phyloP scores from a whole-genome alignment of 2,113 vertebrate genomes.

The Callospermophilus lateralis region DNA sequence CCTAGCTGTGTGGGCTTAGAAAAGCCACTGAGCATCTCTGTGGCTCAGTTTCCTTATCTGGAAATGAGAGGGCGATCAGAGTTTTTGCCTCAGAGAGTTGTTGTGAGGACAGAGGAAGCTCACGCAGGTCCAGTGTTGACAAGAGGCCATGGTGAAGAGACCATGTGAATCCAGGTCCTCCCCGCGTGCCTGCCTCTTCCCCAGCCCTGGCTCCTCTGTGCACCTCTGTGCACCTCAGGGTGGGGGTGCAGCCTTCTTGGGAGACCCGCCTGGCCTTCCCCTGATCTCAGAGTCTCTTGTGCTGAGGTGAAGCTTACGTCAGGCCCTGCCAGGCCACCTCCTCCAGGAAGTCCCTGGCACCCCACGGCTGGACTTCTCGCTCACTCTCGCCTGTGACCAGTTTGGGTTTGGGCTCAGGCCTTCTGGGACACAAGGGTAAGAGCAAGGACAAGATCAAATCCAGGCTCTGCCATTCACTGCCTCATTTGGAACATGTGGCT shows the following conservation, averaged over 20 bases:
- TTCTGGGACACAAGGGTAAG: not conserved
- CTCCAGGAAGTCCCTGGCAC: constrained; percentile 40
- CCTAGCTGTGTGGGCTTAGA: not conserved
- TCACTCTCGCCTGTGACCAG: not conserved
- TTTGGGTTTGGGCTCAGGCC: not conserved
- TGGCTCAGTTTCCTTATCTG: not conserved
- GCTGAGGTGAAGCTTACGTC: not conserved
- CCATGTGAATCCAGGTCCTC: not conserved
- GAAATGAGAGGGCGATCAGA: not conserved
- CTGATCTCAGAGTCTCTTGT: not conserved
- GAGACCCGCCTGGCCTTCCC: not conserved
- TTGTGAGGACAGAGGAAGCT: not conserved
- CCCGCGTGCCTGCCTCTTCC: not conserved
- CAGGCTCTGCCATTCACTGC: not conserved
- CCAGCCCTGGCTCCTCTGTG: not conserved
- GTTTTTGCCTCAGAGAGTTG: not conserved
- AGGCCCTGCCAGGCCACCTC: not conserved
- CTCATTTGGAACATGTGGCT: not conserved
- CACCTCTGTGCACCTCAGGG: not conserved
- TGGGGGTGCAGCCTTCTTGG: not conserved
- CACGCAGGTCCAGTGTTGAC: rapidly evolving
- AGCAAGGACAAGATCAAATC: not conserved
- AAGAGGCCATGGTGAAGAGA: not conserved
- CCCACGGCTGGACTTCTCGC: not conserved
- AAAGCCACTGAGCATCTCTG: constrained; percentile 10